phyloP scores from a whole-genome alignment of 2,113 vertebrate species.

The Hippocampus mohnikei region DNA sequence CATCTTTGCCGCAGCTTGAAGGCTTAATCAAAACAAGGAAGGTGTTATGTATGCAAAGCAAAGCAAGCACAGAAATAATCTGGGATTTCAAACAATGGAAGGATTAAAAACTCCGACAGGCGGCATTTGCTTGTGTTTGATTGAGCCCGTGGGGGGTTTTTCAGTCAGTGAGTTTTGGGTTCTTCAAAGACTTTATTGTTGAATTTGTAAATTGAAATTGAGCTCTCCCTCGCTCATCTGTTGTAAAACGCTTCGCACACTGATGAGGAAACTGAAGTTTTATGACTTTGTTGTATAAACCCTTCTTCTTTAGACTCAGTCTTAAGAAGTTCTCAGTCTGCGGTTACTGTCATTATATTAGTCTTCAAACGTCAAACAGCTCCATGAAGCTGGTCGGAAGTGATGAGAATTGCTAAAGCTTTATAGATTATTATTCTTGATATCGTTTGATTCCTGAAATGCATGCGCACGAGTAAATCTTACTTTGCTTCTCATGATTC shows the following conservation, averaged over 20 bases:
- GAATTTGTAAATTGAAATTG: constrained; percentile 12
- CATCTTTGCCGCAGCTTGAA: constrained; percentile 30
- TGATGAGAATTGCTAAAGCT: too few species aligned
- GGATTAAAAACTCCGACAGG: constrained; percentile 4
- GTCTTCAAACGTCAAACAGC: not conserved
- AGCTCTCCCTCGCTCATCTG: not conserved
- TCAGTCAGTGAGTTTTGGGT: constrained; percentile 12
- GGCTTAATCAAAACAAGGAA: constrained; percentile 28
- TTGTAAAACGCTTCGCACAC: not conserved
- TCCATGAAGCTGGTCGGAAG: not conserved
- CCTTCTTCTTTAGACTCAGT: not conserved
- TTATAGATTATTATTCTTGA: too few species aligned
- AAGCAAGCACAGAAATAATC: not conserved
- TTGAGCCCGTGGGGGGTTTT: constrained; percentile 35
- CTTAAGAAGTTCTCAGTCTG: too few species aligned
- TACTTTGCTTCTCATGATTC: too few species aligned
- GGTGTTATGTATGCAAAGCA: constrained; percentile 20
- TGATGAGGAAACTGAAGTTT: not conserved
- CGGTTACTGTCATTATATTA: too few species aligned
- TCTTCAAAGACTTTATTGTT: constrained; percentile 14
- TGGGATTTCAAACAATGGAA: not conserved
- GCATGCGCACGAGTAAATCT: too few species aligned
- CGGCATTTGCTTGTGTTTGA: constrained; percentile 6
- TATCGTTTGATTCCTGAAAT: too few species aligned
- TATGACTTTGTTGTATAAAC: not conserved